Conservation (phyloP, 2,888 invertebrate species). For the Amblyjoppa proteus region DNA sequence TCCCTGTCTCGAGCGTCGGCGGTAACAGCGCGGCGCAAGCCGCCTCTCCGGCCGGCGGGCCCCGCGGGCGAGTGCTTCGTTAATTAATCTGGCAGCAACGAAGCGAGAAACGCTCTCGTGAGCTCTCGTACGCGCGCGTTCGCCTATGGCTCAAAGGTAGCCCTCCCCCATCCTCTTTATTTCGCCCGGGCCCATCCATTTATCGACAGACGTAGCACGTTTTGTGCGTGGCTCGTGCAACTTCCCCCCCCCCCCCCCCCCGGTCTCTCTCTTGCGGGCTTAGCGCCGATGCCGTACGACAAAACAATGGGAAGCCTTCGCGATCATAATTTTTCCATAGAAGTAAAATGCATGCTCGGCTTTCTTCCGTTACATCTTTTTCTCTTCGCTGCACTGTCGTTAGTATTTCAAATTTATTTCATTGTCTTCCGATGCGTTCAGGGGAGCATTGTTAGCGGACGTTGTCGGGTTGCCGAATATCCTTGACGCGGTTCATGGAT, state of each 20-base stretch:
- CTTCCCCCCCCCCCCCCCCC: too few relatives aligned
- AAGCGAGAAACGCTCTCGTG: slow-evolving; percentile 58
- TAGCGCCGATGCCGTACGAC: slow-evolving; percentile 5
- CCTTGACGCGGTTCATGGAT: background rate
- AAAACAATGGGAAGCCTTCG: slow-evolving; percentile 40
- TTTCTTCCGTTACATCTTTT: background rate
- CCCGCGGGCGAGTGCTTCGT: slow-evolving; percentile 82
- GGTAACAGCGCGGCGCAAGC: slow-evolving; percentile 14
- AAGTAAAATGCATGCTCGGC: background rate
- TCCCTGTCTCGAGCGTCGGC: slow-evolving; percentile 65
- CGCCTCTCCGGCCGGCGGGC: slow-evolving; percentile 45
- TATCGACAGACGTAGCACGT: slow-evolving; percentile 74
- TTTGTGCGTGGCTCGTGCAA: slow-evolving; percentile 30
- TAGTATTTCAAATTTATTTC: background rate
- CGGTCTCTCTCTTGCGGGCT: background rate
- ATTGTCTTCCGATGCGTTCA: background rate
- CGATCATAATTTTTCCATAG: slow-evolving; percentile 26
- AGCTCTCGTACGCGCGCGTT: slow-evolving; percentile 44
- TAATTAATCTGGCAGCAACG: slow-evolving; percentile 83
- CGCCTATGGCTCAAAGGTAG: slow-evolving; percentile 75
- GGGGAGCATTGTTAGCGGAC: background rate
- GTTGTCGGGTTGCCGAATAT: background rate
- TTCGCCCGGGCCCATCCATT: slow-evolving; percentile 79
- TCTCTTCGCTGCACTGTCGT: background rate
- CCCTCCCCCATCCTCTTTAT: slow-evolving; percentile 73